These are phyloP conservation scores for Podarcis raffonei DNA, from an alignment of 2,113 vertebrate genomes.

Conservation along the genomic window DNA sequence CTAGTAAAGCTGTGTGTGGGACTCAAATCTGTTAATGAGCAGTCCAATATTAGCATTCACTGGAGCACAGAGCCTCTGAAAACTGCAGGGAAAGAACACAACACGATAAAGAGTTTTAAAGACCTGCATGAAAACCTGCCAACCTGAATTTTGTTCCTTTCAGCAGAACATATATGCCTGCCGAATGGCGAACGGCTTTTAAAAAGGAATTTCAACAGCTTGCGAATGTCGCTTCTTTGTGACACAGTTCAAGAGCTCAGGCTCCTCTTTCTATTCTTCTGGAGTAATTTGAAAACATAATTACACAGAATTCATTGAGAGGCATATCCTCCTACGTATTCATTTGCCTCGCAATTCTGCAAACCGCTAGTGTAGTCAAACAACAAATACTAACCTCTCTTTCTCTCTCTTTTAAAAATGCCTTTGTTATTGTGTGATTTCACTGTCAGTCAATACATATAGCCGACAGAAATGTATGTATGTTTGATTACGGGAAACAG, in stretches of 20 bases:
- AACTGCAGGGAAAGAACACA: background rate
- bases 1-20: background rate
- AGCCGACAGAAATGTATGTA: constrained; percentile 32
- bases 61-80: background rate
- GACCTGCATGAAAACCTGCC: background rate
- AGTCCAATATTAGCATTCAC: background rate
- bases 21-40: background rate
- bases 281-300: constrained; percentile 1
- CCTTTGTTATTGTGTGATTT: constrained; percentile 1
- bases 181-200: background rate
- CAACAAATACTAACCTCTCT: background rate
- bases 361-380: constrained; percentile 22
- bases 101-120: background rate
- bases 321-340: background rate
- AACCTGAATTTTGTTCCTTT: constrained; percentile 8
- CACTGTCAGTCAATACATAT: constrained; percentile 38
- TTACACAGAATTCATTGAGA: background rate
- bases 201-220: constrained; percentile 38
- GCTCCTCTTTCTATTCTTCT: constrained; percentile 7
- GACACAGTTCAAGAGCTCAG: constrained; percentile 10
- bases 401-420: constrained; percentile 18
- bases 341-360: background rate
- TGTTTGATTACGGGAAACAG: constrained; percentile 24
- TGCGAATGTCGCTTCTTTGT: constrained; percentile 20
- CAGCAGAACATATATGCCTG: background rate